Conservation (phyloP, 1,140 invertebrate species). For the Trachymyrmex cornetzi region DNA sequence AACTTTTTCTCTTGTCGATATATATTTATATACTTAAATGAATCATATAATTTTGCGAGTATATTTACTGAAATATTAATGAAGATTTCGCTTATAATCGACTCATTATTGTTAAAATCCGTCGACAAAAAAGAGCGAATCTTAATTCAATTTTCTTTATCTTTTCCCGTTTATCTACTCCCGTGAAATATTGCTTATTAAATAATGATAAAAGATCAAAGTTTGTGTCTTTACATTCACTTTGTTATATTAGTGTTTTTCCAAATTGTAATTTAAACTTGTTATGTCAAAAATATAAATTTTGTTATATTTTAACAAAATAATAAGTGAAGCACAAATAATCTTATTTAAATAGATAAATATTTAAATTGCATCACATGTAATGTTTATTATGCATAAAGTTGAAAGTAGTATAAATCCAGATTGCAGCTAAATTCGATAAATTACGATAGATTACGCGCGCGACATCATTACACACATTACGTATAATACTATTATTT, state of each 20-base stretch:
- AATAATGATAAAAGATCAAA: constrained; percentile 3
- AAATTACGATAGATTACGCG: not conserved
- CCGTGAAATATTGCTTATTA: constrained; percentile 16
- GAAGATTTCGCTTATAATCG: constrained; percentile 18
- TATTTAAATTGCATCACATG: constrained; percentile 1
- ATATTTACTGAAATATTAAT: not conserved
- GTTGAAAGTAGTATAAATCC: not conserved
- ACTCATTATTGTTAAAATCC: constrained; percentile 1
- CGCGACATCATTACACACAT: no score
- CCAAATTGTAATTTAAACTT: constrained; percentile 20
- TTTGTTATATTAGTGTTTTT: not conserved
- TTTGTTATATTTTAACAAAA: no score
- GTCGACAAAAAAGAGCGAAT: not conserved
- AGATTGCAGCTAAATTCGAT: not conserved
- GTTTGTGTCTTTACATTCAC: not conserved
- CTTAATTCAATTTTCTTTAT: not conserved
- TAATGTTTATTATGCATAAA: constrained; percentile 3
- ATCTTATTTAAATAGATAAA: not conserved
- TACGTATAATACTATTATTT: not conserved
- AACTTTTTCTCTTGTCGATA: not conserved
- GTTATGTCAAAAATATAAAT: not conserved
- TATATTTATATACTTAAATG: not conserved
- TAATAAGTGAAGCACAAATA: not conserved
- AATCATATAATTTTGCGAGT: constrained; percentile 16
- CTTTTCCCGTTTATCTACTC: not conserved